Evolutionary conservation across 2,113 vertebrate species (phyloP).

Genomic region (Alaudala cheleensis): DNA sequence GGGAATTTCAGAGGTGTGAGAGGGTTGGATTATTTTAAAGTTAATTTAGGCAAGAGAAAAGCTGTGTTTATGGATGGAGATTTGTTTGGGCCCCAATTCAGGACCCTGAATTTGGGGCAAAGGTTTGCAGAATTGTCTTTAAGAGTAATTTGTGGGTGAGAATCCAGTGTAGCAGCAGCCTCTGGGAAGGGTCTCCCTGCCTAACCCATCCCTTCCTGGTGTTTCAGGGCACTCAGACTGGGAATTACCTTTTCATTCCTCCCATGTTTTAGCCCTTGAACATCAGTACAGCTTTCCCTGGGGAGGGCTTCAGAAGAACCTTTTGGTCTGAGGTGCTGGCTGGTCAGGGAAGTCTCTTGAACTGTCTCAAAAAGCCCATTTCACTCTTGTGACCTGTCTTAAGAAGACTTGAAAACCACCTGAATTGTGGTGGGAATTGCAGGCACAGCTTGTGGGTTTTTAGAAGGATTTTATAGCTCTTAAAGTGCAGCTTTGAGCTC

Average conservation of each 20-base stretch:
- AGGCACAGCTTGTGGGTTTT: not conserved
- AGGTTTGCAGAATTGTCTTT: not conserved
- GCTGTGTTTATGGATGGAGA: not conserved
- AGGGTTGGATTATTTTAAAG: not conserved
- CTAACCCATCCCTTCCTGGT: accelerated
- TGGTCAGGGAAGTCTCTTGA: not conserved
- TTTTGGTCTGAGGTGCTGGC: not conserved
- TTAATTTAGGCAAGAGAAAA: too few species aligned
- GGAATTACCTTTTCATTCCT: not conserved
- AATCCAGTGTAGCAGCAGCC: too few species aligned
- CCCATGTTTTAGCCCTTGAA: not conserved
- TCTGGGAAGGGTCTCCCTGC: not conserved
- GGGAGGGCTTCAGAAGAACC: not conserved
- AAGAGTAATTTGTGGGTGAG: not conserved
- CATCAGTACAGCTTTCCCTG: not conserved
- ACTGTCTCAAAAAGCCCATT: not conserved
- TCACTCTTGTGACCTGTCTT: not conserved
- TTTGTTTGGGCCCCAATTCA: not conserved
- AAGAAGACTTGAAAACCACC: not conserved
- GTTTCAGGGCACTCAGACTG: not conserved
- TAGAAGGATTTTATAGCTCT: not conserved
- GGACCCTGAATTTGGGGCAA: not conserved
- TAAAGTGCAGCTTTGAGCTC: not conserved
- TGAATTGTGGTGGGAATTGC: not conserved
- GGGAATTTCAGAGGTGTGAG: not conserved